phyloP scores from a whole-genome alignment of 1,140 invertebrate species.

The Dolichoris vasculosae region DNA sequence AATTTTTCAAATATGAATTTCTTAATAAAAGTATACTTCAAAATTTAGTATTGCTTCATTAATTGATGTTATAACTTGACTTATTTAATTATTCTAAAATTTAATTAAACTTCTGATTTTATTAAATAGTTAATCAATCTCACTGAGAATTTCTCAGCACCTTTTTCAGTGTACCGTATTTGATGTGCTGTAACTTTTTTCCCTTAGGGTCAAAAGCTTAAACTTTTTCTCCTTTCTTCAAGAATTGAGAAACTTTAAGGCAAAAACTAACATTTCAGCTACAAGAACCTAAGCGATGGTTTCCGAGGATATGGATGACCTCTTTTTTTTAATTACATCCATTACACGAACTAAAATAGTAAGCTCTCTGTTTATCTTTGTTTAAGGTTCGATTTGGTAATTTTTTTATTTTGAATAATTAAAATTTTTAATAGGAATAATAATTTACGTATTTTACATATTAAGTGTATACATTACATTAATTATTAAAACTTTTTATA shows the following conservation, averaged over 20 bases:
- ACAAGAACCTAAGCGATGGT: constrained; percentile 5
- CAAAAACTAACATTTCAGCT: constrained; percentile 34
- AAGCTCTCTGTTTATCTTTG: not conserved
- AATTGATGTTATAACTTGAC: not conserved
- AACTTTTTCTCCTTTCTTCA: constrained; percentile 33
- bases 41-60: too few relatives aligned
- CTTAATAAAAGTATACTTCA: too few relatives aligned
- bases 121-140: constrained; percentile 19
- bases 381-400: not conserved
- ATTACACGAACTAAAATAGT: not conserved
- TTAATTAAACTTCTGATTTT: constrained; percentile 5
- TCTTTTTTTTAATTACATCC: not conserved
- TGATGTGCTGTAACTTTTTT: constrained; percentile 39
- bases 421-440: too few relatives aligned
- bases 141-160: not conserved
- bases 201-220: constrained; percentile 24
- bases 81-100: constrained; percentile 4
- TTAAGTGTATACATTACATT: too few relatives aligned
- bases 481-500: too few relatives aligned
- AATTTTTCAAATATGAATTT: too few relatives aligned
- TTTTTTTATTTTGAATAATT: not conserved
- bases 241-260: constrained; percentile 38
- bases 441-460: too few relatives aligned
- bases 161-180: not conserved
- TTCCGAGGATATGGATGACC: constrained; percentile 24